These are phyloP conservation scores for Orchesella cincta DNA, from an alignment of 1,140 invertebrate genomes.

Conservation along the genomic window DNA sequence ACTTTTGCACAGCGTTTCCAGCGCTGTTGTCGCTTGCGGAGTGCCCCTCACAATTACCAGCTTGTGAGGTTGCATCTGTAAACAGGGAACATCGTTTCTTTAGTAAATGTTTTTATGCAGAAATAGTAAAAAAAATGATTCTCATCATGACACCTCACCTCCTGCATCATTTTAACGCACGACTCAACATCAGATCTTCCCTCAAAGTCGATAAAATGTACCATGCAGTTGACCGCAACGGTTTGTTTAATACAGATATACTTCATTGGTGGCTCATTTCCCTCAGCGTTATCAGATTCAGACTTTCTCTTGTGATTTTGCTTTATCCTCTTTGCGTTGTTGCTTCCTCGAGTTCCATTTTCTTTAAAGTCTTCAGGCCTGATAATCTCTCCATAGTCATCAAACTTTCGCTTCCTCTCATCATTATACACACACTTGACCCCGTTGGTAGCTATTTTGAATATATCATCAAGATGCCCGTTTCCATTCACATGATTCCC, in stretches of 20 bases:
- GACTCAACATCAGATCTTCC: constrained; percentile 96
- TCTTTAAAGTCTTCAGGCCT: constrained; percentile 76
- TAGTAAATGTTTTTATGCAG: not conserved
- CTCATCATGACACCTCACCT: constrained; percentile 63
- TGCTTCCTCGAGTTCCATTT: not conserved
- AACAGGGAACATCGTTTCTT: not conserved
- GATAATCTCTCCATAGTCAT: constrained; percentile 92
- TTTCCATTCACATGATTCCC: not conserved
- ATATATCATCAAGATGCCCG: not conserved
- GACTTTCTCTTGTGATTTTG: not conserved
- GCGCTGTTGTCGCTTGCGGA: constrained; percentile 63
- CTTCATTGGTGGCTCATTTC: constrained; percentile 79
- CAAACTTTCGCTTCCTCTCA: constrained; percentile 90
- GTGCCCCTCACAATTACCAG: constrained; percentile 71
- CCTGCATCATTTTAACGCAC: constrained; percentile 81
- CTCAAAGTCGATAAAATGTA: constrained; percentile 97
- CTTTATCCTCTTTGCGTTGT: not conserved
- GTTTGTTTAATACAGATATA: constrained; percentile 74
- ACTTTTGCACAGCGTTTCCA: constrained; percentile 66
- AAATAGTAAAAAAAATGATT: constrained; percentile 53
- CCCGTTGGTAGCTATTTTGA: too few relatives aligned
- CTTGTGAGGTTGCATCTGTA: constrained; percentile 74
- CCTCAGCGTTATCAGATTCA: not conserved
- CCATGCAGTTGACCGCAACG: constrained; percentile 77
- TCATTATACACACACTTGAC: constrained; percentile 62